These are phyloP conservation scores for Oryzias sinensis DNA, from an alignment of 2,797 vertebrate species.

Conservation along the genomic window DNA sequence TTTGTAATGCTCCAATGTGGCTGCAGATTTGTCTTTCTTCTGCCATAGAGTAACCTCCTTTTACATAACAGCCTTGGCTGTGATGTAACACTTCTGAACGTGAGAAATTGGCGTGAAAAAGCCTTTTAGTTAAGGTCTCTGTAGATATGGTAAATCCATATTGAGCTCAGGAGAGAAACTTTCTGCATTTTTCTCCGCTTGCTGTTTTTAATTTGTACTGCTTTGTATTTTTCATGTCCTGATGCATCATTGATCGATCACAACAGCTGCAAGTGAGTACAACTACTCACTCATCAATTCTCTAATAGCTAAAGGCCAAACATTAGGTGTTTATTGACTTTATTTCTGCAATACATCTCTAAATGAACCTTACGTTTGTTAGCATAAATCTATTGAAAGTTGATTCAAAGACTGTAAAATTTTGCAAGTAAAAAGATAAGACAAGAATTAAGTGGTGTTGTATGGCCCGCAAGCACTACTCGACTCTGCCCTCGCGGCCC, in stretches of 20 bases:
- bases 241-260: conserved; percentile 54
- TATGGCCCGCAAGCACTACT: no score
- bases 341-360: neutral
- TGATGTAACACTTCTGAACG: conserved; percentile 26
- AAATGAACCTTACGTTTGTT: neutral
- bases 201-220: conserved; percentile 16
- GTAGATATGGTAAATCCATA: conserved; percentile 13
- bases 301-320: conserved; percentile 10
- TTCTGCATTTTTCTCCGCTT: conserved; percentile 10
- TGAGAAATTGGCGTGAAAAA: conserved; percentile 34
- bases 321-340: neutral
- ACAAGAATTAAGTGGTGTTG: no score
- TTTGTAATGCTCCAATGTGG: conserved; percentile 38
- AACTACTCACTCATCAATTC: conserved; percentile 26
- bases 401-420: no score
- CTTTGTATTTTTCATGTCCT: conserved; percentile 33
- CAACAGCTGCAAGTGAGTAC: conserved; percentile 70
- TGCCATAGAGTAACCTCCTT: conserved; percentile 19
- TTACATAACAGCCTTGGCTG: conserved; percentile 36
- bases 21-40: conserved; percentile 47
- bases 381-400: no score
- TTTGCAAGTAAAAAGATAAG: no score
- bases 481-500: no score
- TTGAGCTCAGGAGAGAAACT: neutral
- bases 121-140: conserved; percentile 29